Conservation (phyloP, 1,140 invertebrate species). For the Ips nitidus region DNA sequence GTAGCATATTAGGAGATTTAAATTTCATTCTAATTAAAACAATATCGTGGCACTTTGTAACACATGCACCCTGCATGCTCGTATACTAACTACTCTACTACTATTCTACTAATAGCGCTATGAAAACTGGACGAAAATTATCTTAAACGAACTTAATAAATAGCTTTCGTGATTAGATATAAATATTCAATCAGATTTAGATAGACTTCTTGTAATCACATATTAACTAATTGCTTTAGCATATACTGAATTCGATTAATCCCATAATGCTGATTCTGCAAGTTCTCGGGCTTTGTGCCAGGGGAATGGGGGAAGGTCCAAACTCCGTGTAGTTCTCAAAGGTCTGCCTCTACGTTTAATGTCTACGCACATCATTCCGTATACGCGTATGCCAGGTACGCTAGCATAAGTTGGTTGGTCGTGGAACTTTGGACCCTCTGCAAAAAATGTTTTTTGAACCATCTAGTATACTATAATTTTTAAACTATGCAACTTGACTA, state of each 20-base stretch:
- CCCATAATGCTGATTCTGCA: constrained; percentile 62
- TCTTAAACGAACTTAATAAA: constrained; percentile 6
- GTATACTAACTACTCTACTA: not conserved
- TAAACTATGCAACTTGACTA: not conserved
- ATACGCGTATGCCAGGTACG: constrained; percentile 87
- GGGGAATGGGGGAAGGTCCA: constrained; percentile 63
- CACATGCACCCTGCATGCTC: too few species aligned
- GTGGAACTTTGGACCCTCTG: constrained; percentile 91
- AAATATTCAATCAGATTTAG: constrained; percentile 25
- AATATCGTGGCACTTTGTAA: too few species aligned
- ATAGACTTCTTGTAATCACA: constrained; percentile 28
- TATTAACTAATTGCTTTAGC: not conserved
- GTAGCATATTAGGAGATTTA: too few species aligned
- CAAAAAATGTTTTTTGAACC: constrained; percentile 1
- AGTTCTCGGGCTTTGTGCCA: constrained; percentile 72
- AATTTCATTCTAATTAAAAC: too few species aligned
- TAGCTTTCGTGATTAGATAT: constrained; percentile 15
- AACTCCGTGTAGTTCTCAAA: constrained; percentile 57
- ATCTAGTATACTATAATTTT: not conserved
- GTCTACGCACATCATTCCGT: constrained; percentile 89
- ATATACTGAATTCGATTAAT: constrained; percentile 46
- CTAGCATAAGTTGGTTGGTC: constrained; percentile 91
- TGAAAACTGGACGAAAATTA: constrained; percentile 19
- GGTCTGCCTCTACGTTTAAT: constrained; percentile 55
- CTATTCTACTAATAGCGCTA: constrained; percentile 22